Evolutionary conservation across 2,797 vertebrate species (phyloP).

Genomic region (Mus spretus): DNA sequence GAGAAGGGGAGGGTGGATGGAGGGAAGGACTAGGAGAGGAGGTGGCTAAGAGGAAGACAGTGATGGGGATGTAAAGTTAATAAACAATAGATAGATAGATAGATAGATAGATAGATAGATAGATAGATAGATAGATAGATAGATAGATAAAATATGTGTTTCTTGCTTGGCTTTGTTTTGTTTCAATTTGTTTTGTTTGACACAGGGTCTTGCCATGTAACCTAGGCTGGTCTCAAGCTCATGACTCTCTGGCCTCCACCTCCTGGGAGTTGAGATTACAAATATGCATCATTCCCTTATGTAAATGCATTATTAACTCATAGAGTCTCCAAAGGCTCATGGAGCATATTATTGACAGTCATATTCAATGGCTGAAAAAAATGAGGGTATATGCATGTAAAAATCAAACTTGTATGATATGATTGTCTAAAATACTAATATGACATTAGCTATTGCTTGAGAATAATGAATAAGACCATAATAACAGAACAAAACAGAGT

Average conservation of each 20-base stretch:
- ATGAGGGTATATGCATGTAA: neutral
- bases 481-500: neutral
- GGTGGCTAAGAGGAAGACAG: neutral
- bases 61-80: neutral
- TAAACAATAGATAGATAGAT: too few relatives aligned
- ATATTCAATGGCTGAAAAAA: neutral
- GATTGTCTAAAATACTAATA: constrained; percentile 8
- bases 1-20: neutral
- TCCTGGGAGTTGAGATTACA: neutral
- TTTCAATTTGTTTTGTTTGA: neutral
- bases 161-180: neutral
- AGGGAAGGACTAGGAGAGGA: neutral
- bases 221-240: neutral
- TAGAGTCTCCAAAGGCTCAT: neutral
- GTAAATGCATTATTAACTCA: neutral
- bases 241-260: neutral
- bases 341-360: neutral
- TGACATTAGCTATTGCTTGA: neutral
- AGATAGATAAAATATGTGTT: neutral
- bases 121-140: neutral
- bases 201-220: neutral
- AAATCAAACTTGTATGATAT: neutral
- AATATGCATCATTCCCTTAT: neutral
- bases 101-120: too few relatives aligned
- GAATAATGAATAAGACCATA: neutral